phyloP scores from a whole-genome alignment of 2,113 vertebrate species.

The Lasiurus borealis region DNA sequence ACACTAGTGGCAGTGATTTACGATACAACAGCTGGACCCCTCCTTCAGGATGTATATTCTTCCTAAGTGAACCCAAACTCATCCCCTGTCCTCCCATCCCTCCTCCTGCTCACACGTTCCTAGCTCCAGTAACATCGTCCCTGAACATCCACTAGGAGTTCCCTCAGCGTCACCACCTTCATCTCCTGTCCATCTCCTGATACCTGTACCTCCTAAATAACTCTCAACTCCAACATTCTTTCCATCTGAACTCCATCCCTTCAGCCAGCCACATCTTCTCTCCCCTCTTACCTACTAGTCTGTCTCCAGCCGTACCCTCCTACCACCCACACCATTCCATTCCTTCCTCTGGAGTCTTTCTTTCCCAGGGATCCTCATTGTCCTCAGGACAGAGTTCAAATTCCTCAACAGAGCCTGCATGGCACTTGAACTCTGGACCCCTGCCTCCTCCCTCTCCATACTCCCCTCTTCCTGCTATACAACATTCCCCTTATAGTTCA shows the following conservation, averaged over 20 bases:
- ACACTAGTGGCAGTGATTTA: too few relatives aligned
- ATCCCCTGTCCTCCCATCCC: not conserved
- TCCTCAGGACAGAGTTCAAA: not conserved
- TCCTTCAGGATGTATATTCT: not conserved
- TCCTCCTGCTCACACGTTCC: not conserved
- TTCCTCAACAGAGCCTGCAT: not conserved
- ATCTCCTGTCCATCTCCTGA: not conserved
- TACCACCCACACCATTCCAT: not conserved
- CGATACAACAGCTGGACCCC: not conserved
- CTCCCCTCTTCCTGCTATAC: not conserved
- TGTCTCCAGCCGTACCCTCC: not conserved
- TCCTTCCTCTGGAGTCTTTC: not conserved
- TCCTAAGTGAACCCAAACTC: too few relatives aligned
- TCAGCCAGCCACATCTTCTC: not conserved
- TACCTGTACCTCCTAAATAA: not conserved
- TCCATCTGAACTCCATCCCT: not conserved
- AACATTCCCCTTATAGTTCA: not conserved
- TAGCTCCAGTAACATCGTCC: rapidly evolving
- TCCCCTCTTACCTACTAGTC: not conserved
- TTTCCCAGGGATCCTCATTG: not conserved
- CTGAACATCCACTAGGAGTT: not conserved
- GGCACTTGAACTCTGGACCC: not conserved
- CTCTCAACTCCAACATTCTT: too few relatives aligned
- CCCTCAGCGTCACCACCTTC: too few relatives aligned
- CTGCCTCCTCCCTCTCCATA: not conserved